Base-by-base conservation (phyloP, 2,888 invertebrate genomes). In the Pseudococcus longispinus region DNA sequence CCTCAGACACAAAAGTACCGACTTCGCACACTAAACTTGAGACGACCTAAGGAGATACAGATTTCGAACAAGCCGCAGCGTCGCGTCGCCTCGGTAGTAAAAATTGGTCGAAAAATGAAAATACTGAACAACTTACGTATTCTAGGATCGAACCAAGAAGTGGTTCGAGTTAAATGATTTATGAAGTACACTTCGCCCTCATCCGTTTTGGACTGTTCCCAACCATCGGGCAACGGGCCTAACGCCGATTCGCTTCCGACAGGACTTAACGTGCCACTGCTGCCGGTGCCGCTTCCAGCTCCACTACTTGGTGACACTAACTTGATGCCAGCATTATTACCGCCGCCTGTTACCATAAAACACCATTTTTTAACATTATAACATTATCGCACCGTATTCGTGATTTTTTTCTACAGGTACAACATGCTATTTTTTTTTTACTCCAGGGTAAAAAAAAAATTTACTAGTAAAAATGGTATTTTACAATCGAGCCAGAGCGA, bases 111-210 rank as follows among this genome's bases (percentile, higher is more conserved):
- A 60, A 84, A 60, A 37, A 60, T 51, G 60, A 65, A 55, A 60
- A 51, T 51, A 51, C 51, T 51, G 32, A 26, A 85, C 74, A 90
- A 95, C 96, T 96, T 94, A 97, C 97, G 97, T 94, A 98, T 95
- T 94, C 98, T 94, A 90, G 98, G 98, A 92, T 98, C 98, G 93
- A 97, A 97, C 98, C 98, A 98, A 90, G 97, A 97, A 89, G 98
- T 98, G 90, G 97, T 97, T 92, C 97, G 95, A 89, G 96, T 95
- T 91, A 95, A 94, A 92, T 97, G 97, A 92, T 97, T 97, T 92
- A 97, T 94, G 92, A 96, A 96, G 92, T 96, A 96, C 90, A 95
- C 93, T 92, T 96, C 96, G 90, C 96, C 96, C 91, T 96, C 96
- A 88, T 94, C 93, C 89, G 96, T 96, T 89, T 95, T 93, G 88